Evolutionary conservation across 2,113 vertebrate genomes (phyloP).

Genomic region (Protobothrops flavoviridis): DNA sequence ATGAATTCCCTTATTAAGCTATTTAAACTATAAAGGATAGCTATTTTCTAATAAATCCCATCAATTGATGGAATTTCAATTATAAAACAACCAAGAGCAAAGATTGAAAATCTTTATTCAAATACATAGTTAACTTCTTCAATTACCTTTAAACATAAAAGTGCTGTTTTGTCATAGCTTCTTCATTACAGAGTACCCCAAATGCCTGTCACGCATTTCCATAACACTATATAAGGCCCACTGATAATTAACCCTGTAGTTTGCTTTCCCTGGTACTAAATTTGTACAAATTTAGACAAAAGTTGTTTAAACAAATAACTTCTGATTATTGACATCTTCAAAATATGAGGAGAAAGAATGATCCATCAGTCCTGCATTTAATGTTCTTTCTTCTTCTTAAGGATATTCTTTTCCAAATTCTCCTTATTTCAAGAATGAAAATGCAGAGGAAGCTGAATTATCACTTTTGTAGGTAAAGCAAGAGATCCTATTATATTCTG

Average conservation of each 20-base stretch:
- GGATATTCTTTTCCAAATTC: background rate
- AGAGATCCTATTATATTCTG: background rate
- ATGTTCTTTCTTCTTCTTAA: background rate
- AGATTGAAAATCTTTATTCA: background rate
- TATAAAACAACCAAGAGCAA: background rate
- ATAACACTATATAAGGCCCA: background rate
- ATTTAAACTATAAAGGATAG: background rate
- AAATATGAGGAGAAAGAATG: fast-evolving
- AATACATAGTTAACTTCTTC: background rate
- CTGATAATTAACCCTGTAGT: background rate
- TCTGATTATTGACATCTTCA: background rate
- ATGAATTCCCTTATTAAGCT: background rate
- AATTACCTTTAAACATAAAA: background rate
- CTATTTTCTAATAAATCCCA: background rate
- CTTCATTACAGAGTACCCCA: background rate
- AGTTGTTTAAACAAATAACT: background rate
- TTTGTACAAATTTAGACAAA: fast-evolving
- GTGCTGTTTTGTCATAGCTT: background rate
- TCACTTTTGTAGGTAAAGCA: background rate
- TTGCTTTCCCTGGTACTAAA: fast-evolving
- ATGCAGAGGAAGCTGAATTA: background rate
- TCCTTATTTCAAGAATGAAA: background rate
- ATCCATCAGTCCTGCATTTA: background rate
- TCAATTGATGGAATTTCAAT: background rate
- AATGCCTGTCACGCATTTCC: background rate